Conservation (phyloP, 2,113 vertebrate genomes). For the Boulengeromyrus knoepffleri region DNA sequence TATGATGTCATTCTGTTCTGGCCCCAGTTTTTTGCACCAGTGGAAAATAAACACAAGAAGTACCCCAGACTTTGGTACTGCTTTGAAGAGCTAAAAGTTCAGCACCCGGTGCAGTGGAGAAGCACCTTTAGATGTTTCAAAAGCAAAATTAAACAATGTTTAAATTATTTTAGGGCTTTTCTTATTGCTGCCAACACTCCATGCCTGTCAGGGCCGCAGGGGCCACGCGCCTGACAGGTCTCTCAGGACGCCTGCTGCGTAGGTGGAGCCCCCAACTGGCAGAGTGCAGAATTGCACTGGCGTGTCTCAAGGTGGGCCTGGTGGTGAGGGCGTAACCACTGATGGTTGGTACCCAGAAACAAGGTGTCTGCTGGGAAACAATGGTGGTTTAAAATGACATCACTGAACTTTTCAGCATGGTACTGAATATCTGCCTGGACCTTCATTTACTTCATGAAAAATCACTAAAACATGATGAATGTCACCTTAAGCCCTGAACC, state of each 20-base stretch:
- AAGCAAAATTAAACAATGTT: not conserved
- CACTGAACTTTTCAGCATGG: not conserved
- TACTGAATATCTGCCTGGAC: not conserved
- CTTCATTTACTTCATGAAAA: constrained; percentile 1
- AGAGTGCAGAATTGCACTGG: not conserved
- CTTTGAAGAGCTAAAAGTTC: not conserved
- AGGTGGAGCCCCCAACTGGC: not conserved
- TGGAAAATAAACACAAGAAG: not conserved
- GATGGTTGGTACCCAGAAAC: not conserved
- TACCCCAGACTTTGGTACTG: not conserved
- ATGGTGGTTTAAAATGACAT: constrained; percentile 22
- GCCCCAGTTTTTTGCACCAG: not conserved
- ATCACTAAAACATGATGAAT: not conserved
- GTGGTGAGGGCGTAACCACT: not conserved
- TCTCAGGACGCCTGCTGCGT: not conserved
- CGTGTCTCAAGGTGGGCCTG: not conserved
- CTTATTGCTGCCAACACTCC: not conserved
- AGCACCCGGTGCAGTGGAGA: not conserved
- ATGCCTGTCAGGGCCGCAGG: not conserved
- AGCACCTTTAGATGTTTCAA: not conserved
- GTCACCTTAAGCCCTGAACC: constrained; percentile 56
- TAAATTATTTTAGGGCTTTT: not conserved
- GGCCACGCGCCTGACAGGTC: not conserved
- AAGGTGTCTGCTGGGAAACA: not conserved
- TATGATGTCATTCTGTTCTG: not conserved